Evolutionary conservation across 2,888 invertebrate species (phyloP).

Genomic region (Protonemura montana): DNA sequence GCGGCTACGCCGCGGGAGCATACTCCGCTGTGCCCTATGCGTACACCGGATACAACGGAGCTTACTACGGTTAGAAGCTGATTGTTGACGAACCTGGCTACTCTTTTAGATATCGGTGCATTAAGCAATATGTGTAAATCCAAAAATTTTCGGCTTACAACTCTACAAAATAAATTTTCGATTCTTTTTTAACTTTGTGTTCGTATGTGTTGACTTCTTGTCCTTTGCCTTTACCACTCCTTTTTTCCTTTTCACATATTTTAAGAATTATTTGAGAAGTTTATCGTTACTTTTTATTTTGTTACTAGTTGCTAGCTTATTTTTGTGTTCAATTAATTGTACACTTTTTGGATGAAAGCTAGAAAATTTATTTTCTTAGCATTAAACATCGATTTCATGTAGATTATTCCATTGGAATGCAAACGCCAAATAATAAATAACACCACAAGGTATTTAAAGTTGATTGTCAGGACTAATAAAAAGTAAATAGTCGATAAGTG

Average conservation of each 20-base stretch:
- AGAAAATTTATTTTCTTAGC: too few species aligned
- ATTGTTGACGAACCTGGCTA: constrained; percentile 17
- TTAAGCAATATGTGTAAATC: constrained; percentile 26
- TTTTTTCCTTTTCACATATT: not conserved
- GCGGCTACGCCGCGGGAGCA: constrained; percentile 20
- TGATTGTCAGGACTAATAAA: too few species aligned
- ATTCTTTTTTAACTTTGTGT: constrained; percentile 19
- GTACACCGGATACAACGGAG: constrained; percentile 37
- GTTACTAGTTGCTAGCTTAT: too few species aligned
- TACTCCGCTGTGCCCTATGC: constrained; percentile 38
- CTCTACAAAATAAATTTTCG: constrained; percentile 30
- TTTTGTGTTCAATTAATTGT: too few species aligned
- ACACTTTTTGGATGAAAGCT: too few species aligned
- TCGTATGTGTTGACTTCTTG: not conserved
- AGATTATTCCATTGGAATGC: too few species aligned
- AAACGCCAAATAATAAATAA: too few species aligned
- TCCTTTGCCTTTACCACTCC: not conserved
- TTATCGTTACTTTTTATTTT: too few species aligned
- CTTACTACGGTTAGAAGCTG: constrained; percentile 40
- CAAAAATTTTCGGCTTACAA: constrained; percentile 16
- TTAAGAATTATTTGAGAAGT: too few species aligned
- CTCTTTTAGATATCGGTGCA: constrained; percentile 34
- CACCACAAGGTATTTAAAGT: too few species aligned
- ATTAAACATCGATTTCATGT: too few species aligned
- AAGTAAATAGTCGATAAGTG: too few species aligned